Percentiles rank a stretch among this genome's conserved stretches.
These are phyloP conservation scores for Drosophila ezoana DNA, from an alignment of 2,888 invertebrate genomes.

Conservation along the genomic window DNA sequence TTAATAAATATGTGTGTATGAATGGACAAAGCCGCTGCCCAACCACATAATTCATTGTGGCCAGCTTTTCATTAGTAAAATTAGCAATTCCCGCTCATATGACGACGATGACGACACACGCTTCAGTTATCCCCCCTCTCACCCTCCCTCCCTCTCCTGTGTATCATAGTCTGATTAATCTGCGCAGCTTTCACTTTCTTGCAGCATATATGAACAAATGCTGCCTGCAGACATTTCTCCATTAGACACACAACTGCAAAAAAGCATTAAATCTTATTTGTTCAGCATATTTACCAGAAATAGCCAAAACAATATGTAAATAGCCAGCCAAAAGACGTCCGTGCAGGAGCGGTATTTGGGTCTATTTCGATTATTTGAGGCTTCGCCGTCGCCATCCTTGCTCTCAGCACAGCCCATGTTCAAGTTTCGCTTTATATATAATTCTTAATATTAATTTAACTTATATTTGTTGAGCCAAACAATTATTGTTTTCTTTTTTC, in stretches of 20 bases:
- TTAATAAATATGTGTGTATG: constrained; percentile 16
- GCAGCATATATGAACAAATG: background rate
- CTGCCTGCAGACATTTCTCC: background rate
- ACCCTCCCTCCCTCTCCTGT: constrained; percentile 12
- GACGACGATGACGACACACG: constrained; percentile 65
- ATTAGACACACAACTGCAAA: background rate
- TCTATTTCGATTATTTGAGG: constrained; percentile 71
- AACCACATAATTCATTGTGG: constrained; percentile 18
- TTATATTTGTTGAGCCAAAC: constrained; percentile 31
- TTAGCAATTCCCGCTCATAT: constrained; percentile 60
- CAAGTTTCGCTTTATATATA: constrained; percentile 3
- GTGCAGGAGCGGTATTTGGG: constrained; percentile 92
- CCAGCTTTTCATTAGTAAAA: constrained; percentile 49
- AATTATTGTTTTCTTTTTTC: constrained; percentile 33
- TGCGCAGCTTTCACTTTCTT: constrained; percentile 59
- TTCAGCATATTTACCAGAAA: constrained; percentile 88
- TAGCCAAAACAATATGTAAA: constrained; percentile 93
- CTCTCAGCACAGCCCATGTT: constrained; percentile 89
- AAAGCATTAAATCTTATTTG: constrained; percentile 1
- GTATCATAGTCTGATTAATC: constrained; percentile 46
- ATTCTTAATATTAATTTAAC: constrained; percentile 17
- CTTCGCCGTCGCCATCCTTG: constrained; percentile 85
- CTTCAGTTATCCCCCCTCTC: constrained; percentile 15
- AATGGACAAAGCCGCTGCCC: background rate
- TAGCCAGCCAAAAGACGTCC: constrained; percentile 92